Conservation (phyloP, 1,140 invertebrate species). For the Drosophila tropicalis region DNA sequence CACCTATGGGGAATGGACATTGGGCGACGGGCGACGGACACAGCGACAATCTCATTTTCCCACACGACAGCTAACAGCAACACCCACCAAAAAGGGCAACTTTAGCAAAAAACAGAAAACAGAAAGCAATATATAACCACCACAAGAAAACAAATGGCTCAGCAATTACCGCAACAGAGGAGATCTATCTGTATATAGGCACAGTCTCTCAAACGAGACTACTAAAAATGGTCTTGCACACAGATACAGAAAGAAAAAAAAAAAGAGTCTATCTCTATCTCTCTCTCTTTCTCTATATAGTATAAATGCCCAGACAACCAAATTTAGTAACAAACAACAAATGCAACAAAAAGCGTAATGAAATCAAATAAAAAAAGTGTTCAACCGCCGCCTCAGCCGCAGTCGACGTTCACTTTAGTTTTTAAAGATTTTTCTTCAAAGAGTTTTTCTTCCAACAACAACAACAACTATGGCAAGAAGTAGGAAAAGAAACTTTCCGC, state of each 20-base stretch:
- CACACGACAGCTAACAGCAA: conserved; percentile 21
- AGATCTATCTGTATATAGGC: conserved; percentile 51
- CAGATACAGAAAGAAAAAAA: conserved; percentile 13
- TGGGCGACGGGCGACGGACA: background rate
- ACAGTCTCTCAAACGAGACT: conserved; percentile 46
- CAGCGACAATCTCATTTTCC: conserved; percentile 33
- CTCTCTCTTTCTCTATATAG: conserved; percentile 21
- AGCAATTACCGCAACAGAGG: conserved; percentile 50
- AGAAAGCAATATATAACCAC: conserved; percentile 23
- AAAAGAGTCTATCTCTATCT: background rate
- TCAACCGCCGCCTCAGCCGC: conserved; percentile 20
- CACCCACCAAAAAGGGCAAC: conserved; percentile 58
- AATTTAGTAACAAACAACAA: conserved; percentile 72
- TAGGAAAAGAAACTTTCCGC: conserved; percentile 28
- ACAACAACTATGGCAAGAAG: background rate
- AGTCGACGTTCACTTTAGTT: conserved; percentile 50
- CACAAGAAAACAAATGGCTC: conserved; percentile 38
- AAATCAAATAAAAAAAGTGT: conserved; percentile 77
- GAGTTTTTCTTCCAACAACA: conserved; percentile 38
- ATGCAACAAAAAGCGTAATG: conserved; percentile 51
- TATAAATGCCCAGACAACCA: conserved; percentile 78
- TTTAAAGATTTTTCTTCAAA: conserved; percentile 66
- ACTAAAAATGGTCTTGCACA: conserved; percentile 72
- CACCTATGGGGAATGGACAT: conserved; percentile 19
- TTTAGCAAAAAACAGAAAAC: conserved; percentile 16